phyloP scores from a whole-genome alignment of 2,113 vertebrate genomes.

The Centropristis striata region DNA sequence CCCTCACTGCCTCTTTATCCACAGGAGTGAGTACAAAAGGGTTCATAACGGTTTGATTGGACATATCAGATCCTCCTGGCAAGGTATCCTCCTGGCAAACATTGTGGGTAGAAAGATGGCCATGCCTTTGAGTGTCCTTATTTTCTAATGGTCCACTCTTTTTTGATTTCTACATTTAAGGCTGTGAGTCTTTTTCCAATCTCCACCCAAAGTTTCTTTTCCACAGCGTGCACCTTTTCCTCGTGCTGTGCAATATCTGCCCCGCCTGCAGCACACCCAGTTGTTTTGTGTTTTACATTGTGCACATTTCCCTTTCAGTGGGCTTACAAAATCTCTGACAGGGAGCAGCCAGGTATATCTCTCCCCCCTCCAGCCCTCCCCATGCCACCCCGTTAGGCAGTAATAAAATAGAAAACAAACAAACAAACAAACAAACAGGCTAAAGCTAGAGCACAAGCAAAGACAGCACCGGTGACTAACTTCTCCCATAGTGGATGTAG shows the following conservation, averaged over 20 bases:
- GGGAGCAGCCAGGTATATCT: conserved; percentile 27
- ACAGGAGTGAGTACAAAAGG: conserved; percentile 67
- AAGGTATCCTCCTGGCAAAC: conserved; percentile 48
- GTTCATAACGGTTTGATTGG: conserved; percentile 27
- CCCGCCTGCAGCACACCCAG: conserved; percentile 12
- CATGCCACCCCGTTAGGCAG: conserved; percentile 49
- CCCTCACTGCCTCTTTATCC: conserved; percentile 40
- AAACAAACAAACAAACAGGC: conserved; percentile 63
- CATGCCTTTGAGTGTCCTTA: conserved; percentile 41
- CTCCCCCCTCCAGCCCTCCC: conserved; percentile 30
- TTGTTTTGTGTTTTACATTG: conserved; percentile 61
- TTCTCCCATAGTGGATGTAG: conserved; percentile 38
- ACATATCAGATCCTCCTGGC: conserved; percentile 19
- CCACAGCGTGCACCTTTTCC: conserved; percentile 11
- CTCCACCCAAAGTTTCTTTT: conserved; percentile 24
- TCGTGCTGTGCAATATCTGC: conserved; percentile 13
- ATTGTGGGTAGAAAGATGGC: conserved; percentile 53
- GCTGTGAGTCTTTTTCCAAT: conserved; percentile 58
- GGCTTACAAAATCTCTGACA: conserved; percentile 52
- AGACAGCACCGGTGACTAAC: conserved; percentile 69
- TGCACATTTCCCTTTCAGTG: conserved; percentile 65
- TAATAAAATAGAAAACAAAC: conserved; percentile 67
- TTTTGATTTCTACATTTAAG: conserved; percentile 59
- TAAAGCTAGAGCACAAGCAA: conserved; percentile 75
- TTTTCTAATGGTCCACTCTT: conserved; percentile 17